Percentiles rank a stretch among this genome's conserved stretches.
These are phyloP conservation scores for Corydoras maculifer DNA, from an alignment of 2,113 vertebrate genomes.

Conservation along the genomic window DNA sequence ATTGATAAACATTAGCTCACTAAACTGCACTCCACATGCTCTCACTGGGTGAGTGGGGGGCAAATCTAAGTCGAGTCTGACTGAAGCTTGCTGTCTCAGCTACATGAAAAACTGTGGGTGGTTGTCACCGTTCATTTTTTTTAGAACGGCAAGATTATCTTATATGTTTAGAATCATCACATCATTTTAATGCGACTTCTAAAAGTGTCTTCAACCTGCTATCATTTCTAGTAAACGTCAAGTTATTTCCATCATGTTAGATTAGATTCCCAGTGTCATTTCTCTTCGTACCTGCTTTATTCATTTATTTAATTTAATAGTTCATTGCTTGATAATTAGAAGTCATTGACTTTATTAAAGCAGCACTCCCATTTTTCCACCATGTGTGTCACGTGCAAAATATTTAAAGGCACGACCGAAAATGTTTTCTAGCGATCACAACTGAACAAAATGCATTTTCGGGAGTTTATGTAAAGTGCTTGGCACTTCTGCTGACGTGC, in stretches of 20 bases:
- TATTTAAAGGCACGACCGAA: too few relatives aligned
- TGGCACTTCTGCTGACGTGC: too few relatives aligned
- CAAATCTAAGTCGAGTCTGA: conserved; percentile 5
- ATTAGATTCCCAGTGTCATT: neutral
- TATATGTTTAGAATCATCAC: conserved; percentile 17
- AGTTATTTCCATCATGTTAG: neutral
- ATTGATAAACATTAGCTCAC: conserved; percentile 34
- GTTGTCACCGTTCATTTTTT: conserved; percentile 19
- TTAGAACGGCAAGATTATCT: conserved; percentile 5
- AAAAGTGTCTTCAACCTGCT: neutral
- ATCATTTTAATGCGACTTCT: neutral
- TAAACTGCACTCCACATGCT: conserved; percentile 27
- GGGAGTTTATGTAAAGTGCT: too few relatives aligned
- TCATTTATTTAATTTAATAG: neutral
- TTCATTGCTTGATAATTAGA: neutral
- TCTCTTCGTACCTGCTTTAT: neutral
- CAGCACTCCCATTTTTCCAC: too few relatives aligned
- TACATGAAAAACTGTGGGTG: conserved; percentile 13
- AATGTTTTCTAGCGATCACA: too few relatives aligned
- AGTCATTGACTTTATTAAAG: neutral
- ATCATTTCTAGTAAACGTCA: neutral
- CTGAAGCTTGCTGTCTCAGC: conserved; percentile 17
- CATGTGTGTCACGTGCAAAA: too few relatives aligned
- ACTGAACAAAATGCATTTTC: too few relatives aligned
- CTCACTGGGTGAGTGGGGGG: conserved; percentile 19